Evolutionary conservation across 2,888 invertebrate genomes (phyloP).

Genomic region (Lepetodrilus schrolli): DNA sequence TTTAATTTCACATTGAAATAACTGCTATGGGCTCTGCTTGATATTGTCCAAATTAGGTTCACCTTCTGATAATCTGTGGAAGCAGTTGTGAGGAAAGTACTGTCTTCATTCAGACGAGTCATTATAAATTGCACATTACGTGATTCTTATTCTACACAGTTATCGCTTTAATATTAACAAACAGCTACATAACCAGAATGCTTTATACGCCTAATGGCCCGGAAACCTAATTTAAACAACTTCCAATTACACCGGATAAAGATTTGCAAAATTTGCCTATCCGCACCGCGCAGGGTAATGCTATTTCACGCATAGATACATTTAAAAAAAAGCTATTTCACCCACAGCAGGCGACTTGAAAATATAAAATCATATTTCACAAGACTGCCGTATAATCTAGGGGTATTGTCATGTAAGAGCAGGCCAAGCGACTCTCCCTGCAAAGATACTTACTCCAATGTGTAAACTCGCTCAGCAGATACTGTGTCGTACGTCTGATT

Average conservation of each 20-base stretch:
- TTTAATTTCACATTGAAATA: neutral
- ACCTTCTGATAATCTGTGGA: neutral
- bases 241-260: neutral
- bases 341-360: slow-evolving; percentile 8
- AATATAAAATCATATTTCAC: slow-evolving; percentile 19
- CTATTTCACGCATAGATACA: slow-evolving; percentile 17
- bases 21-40: neutral
- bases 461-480: neutral
- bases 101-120: neutral
- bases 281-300: no score
- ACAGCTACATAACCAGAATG: slow-evolving; percentile 5
- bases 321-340: neutral
- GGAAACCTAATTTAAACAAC: slow-evolving; percentile 4
- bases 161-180: slow-evolving; percentile 13
- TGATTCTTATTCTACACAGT: neutral
- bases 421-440: neutral
- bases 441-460: neutral
- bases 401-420: slow-evolving; percentile 1
- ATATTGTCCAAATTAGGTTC: neutral
- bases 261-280: neutral
- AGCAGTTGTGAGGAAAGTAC: neutral
- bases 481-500: neutral
- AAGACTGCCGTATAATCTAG: neutral
- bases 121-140: slow-evolving; percentile 6
- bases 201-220: neutral